Evolutionary conservation across 1,140 invertebrate genomes (phyloP).

Genomic region (Muscidifurax raptorellus): DNA sequence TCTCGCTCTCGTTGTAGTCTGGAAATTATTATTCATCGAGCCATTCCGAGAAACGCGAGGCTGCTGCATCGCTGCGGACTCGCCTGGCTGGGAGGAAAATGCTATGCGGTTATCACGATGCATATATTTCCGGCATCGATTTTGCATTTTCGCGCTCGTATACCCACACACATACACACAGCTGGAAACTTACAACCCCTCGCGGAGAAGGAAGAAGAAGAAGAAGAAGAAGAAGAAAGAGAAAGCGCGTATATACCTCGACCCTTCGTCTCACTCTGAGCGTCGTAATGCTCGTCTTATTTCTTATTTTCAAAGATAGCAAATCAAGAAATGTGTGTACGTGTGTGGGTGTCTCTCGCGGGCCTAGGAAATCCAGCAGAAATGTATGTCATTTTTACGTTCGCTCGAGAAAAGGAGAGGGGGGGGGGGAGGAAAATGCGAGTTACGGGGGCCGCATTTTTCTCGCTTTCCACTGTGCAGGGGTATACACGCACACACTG

Average conservation of each 20-base stretch:
- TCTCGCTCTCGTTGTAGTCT: slow-evolving; percentile 26
- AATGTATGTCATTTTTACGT: slow-evolving; percentile 47
- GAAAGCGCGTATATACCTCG: background rate
- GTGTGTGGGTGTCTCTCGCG: slow-evolving; percentile 10
- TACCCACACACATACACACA: background rate
- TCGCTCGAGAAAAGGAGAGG: background rate
- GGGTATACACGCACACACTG: background rate
- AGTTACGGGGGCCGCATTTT: slow-evolving; percentile 47
- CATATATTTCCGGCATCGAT: slow-evolving; percentile 45
- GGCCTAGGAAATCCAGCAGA: slow-evolving; percentile 21
- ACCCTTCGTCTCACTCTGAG: slow-evolving; percentile 8
- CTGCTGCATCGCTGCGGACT: background rate
- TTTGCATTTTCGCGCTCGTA: slow-evolving; percentile 40
- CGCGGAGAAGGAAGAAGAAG: background rate
- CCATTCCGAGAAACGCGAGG: slow-evolving; percentile 31
- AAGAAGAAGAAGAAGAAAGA: slow-evolving; percentile 1
- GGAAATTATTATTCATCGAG: slow-evolving; percentile 49
- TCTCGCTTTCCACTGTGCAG: slow-evolving; percentile 24
- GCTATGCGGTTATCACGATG: slow-evolving; percentile 30
- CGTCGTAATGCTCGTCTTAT: slow-evolving; percentile 35
- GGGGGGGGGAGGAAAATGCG: slow-evolving; percentile 13
- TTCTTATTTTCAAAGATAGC: slow-evolving; percentile 49
- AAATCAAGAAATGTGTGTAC: slow-evolving; percentile 42
- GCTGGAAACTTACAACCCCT: background rate
- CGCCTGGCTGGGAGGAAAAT: background rate